Conservation (phyloP, 2,113 vertebrate genomes). For the Dolichotis patagonum region DNA sequence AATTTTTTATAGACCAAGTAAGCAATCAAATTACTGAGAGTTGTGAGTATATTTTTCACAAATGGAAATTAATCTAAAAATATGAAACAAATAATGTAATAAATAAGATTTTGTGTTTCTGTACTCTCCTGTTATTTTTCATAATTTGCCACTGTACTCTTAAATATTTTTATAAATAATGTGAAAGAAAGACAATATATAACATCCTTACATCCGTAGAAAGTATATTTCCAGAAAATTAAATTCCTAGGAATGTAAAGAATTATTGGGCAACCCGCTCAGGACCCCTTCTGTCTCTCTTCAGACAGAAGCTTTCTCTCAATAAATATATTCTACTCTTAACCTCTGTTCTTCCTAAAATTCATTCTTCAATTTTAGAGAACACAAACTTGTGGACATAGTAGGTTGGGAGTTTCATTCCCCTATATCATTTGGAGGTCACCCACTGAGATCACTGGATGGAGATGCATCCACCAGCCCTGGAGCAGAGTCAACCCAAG, state of each 20-base stretch:
- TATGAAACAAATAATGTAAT: conserved; percentile 16
- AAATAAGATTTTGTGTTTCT: background rate
- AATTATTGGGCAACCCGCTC: too few relatives aligned
- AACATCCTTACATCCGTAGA: background rate
- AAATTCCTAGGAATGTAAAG: background rate
- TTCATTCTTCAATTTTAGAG: too few relatives aligned
- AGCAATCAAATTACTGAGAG: background rate
- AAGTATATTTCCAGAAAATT: background rate
- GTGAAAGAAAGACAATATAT: background rate
- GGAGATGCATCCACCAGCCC: too few relatives aligned
- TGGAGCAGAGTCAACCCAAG: too few relatives aligned
- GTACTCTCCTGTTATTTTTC: background rate
- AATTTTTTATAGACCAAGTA: background rate
- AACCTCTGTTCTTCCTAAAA: too few relatives aligned
- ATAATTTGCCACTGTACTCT: background rate
- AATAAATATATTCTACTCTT: too few relatives aligned
- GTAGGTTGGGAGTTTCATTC: too few relatives aligned
- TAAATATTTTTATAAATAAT: background rate
- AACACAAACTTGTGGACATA: too few relatives aligned
- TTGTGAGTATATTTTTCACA: background rate
- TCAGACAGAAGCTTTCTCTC: too few relatives aligned
- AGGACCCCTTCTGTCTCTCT: too few relatives aligned
- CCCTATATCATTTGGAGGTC: too few relatives aligned
- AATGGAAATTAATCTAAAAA: background rate
- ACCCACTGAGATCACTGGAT: too few relatives aligned